Evolutionary conservation across 1,140 invertebrate genomes (phyloP).

Genomic region (Diachasma alloeum): DNA sequence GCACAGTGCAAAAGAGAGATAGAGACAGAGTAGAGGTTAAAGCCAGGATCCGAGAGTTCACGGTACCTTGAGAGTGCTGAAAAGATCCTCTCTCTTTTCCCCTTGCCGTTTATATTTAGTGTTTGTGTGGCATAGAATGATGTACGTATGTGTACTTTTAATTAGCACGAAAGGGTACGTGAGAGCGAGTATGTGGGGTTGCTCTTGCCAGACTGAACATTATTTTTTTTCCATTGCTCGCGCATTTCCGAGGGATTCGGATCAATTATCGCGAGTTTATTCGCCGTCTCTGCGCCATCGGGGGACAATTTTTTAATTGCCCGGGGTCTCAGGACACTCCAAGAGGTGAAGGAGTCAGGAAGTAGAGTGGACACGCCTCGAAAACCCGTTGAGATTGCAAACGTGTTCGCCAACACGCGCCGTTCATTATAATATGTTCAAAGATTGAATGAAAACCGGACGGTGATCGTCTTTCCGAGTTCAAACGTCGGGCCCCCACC

Average conservation of each 20-base stretch:
- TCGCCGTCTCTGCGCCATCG: no score
- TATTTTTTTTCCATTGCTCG: background rate
- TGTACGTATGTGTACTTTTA: slow-evolving; percentile 15
- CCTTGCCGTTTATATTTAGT: background rate
- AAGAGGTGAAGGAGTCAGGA: background rate
- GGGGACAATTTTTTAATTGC: no score
- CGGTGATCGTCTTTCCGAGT: background rate
- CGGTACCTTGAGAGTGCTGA: slow-evolving; percentile 22
- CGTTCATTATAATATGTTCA: background rate
- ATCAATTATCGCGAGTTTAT: background rate
- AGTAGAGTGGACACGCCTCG: background rate
- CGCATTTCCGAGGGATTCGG: background rate
- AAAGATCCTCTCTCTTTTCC: slow-evolving; percentile 31
- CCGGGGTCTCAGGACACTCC: no score
- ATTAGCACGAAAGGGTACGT: slow-evolving; percentile 18
- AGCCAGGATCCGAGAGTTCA: slow-evolving; percentile 23
- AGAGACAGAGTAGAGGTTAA: slow-evolving; percentile 19
- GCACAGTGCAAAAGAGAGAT: background rate
- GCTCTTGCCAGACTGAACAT: no score
- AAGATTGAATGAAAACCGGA: background rate
- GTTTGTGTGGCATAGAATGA: slow-evolving; percentile 12
- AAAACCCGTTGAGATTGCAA: background rate
- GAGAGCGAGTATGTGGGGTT: background rate
- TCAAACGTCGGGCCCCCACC: background rate
- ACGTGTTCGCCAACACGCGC: background rate